These are phyloP conservation scores for Sisyra terminalis DNA, from an alignment of 2,888 invertebrate genomes.

Conservation along the genomic window DNA sequence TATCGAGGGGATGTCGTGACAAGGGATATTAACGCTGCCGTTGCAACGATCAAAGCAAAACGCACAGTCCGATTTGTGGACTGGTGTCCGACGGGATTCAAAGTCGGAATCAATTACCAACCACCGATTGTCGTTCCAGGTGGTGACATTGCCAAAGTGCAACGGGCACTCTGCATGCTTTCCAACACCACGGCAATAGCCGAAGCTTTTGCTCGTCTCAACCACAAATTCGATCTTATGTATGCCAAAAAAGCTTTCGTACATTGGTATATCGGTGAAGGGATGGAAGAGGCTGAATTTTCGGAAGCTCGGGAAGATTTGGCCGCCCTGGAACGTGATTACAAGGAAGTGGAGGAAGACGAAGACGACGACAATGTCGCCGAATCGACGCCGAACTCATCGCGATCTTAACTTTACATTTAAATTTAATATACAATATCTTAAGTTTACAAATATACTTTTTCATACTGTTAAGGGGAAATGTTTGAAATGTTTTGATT, in stretches of 20 bases:
- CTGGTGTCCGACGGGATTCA: constrained; percentile 4
- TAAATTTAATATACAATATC: too few species aligned
- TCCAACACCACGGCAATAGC: constrained; percentile 2
- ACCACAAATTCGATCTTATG: constrained; percentile 3
- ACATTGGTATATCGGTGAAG: constrained; percentile 2
- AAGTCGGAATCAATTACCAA: constrained; percentile 4
- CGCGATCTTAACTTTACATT: too few species aligned
- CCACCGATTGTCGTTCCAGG: constrained; percentile 1
- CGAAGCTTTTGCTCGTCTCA: constrained; percentile 1
- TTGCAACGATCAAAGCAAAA: constrained; percentile 1
- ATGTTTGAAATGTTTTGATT: too few species aligned
- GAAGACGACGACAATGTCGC: not conserved
- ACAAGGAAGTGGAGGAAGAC: not conserved
- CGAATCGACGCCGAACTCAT: too few species aligned
- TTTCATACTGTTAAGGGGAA: too few species aligned
- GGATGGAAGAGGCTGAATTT: constrained; percentile 4
- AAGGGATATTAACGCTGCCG: not conserved
- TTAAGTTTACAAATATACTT: too few species aligned
- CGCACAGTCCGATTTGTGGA: not conserved
- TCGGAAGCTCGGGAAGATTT: constrained; percentile 1
- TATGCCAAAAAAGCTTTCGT: not conserved
- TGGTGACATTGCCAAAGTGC: constrained; percentile 3
- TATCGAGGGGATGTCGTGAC: constrained; percentile 2
- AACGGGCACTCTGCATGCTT: constrained; percentile 1
- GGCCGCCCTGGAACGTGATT: constrained; percentile 1